A percentile compares a stretch with the other conserved stretches of the same genome.
These are phyloP conservation scores for Emydoidea blandingii DNA, from an alignment of 2,797 vertebrate species.

Conservation along the genomic window DNA sequence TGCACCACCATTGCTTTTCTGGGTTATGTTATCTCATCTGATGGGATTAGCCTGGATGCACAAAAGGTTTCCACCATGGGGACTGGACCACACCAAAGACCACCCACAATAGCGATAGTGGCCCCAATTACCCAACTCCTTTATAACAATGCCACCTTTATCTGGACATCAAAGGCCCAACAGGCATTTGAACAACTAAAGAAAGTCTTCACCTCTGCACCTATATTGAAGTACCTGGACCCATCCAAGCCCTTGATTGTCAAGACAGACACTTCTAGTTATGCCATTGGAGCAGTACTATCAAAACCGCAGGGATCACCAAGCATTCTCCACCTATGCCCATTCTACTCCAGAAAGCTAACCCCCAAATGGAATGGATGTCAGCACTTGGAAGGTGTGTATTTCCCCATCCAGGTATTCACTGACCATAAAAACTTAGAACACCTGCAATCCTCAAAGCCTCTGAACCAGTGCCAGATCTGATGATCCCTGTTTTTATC, in stretches of 20 bases:
- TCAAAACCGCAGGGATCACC: too few species aligned
- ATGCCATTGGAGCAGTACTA: too few species aligned
- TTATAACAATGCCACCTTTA: background rate
- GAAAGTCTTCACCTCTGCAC: background rate
- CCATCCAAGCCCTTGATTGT: background rate
- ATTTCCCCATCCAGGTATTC: too few species aligned
- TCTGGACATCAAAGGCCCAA: background rate
- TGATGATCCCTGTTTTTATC: too few species aligned
- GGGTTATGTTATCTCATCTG: background rate
- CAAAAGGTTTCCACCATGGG: background rate
- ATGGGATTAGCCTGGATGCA: background rate
- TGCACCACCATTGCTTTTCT: background rate
- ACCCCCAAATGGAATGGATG: too few species aligned
- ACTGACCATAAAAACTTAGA: too few species aligned
- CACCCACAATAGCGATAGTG: background rate
- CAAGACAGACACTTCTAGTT: too few species aligned
- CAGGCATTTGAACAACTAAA: background rate
- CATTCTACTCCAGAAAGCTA: too few species aligned
- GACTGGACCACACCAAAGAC: background rate
- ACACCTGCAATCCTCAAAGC: background rate
- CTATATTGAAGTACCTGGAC: background rate
- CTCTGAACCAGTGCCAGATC: background rate
- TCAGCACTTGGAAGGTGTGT: too few species aligned
- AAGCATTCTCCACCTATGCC: too few species aligned
- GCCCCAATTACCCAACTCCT: background rate